These are phyloP conservation scores for Eunapius fragilis DNA, from an alignment of 37 sponge, comb jelly and placozoan genomes.

Conservation along the genomic window DNA sequence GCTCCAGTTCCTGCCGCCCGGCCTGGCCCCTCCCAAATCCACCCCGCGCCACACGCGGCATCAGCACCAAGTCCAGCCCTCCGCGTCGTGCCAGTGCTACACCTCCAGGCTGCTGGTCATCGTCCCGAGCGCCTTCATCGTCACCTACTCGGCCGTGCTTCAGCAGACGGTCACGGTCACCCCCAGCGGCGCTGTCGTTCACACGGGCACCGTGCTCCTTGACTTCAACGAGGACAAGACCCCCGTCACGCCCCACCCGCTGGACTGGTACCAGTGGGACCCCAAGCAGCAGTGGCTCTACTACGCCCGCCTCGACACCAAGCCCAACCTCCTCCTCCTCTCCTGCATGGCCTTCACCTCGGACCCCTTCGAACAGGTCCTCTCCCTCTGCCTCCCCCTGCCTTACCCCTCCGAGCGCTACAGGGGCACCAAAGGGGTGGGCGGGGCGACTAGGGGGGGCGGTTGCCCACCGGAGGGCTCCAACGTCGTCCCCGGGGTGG, in stretches of 20 bases:
- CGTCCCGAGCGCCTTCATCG: constrained; percentile 22
- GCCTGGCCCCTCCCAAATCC: neutral
- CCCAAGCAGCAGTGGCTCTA: constrained; percentile 67
- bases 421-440: too few species aligned
- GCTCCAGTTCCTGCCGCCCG: constrained; percentile 41
- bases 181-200: constrained; percentile 8
- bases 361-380: constrained; percentile 4
- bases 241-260: neutral
- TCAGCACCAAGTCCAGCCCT: neutral
- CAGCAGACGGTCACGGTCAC: constrained; percentile 22
- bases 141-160: constrained; percentile 5
- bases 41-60: neutral
- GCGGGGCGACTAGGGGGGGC: too few species aligned
- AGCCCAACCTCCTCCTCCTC: constrained; percentile 28
- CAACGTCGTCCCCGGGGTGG: constrained; percentile 33
- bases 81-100: neutral
- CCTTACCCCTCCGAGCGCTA: constrained; percentile 21
- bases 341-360: constrained; percentile 36
- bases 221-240: constrained; percentile 10
- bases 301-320: constrained; percentile 48
- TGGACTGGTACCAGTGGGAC: constrained; percentile 76
- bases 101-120: constrained; percentile 52
- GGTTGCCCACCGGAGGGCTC: too few species aligned
- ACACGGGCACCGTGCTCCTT: constrained; percentile 6
- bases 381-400: constrained; percentile 42